phyloP scores from a whole-genome alignment of 2,888 invertebrate genomes.

The Synanthedon myopaeformis region DNA sequence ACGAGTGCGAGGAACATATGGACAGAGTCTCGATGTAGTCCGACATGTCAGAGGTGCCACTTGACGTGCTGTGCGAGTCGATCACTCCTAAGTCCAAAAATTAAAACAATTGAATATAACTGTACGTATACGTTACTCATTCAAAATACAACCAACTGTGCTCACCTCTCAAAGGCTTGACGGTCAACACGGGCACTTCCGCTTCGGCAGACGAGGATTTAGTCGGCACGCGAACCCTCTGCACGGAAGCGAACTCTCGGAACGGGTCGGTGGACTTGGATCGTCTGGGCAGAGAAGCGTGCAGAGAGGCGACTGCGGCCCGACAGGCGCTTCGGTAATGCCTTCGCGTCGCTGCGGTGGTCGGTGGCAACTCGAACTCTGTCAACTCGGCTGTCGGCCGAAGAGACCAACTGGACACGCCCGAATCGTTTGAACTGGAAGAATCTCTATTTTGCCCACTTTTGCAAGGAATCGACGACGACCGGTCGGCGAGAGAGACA shows the following conservation, averaged over 20 bases:
- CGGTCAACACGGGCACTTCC: constrained; percentile 78
- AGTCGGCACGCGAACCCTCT: constrained; percentile 67
- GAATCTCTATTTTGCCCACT: constrained; percentile 79
- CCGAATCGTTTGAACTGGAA: constrained; percentile 85
- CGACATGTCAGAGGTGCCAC: constrained; percentile 89
- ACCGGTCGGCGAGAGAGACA: constrained; percentile 13
- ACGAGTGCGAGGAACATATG: constrained; percentile 84
- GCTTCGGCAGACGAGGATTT: constrained; percentile 83
- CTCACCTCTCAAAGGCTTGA: constrained; percentile 64
- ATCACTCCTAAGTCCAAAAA: constrained; percentile 34
- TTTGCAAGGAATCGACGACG: constrained; percentile 73
- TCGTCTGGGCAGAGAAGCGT: constrained; percentile 73
- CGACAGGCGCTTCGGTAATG: constrained; percentile 69
- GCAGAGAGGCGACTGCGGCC: constrained; percentile 64
- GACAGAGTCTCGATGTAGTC: constrained; percentile 89
- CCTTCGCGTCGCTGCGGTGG: constrained; percentile 64
- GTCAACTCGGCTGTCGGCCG: constrained; percentile 61
- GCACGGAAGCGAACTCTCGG: constrained; percentile 71
- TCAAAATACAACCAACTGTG: background rate
- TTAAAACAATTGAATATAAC: background rate
- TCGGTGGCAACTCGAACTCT: constrained; percentile 73
- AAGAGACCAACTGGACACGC: constrained; percentile 77
- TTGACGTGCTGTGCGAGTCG: constrained; percentile 82
- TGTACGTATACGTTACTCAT: too few relatives aligned
- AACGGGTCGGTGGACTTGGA: constrained; percentile 78